A percentile compares a stretch with the other conserved stretches of the same genome.
Evolutionary conservation across 2,888 invertebrate species (phyloP).

Genomic region (Glaucopsyche alexis): DNA sequence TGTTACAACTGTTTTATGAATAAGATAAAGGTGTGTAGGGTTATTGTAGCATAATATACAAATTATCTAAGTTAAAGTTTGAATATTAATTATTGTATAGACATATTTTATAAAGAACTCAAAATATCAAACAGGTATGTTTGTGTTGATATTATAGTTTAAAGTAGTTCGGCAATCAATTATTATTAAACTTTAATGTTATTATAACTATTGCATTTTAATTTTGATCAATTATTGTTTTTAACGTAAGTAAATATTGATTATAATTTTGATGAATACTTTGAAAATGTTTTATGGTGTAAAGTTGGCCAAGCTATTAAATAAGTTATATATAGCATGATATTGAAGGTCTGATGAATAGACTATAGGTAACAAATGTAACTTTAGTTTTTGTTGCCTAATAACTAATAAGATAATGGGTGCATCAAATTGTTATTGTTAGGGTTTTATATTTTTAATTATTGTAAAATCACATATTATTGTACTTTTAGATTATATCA

Average conservation of each 20-base stretch:
- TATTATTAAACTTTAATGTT: neutral
- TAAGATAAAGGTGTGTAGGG: neutral
- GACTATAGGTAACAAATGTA: neutral
- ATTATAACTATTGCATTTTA: neutral
- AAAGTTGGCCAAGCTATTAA: neutral
- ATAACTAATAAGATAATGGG: neutral
- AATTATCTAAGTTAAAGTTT: neutral
- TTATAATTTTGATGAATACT: neutral
- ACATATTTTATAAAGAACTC: neutral
- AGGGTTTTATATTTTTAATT: slow-evolving; percentile 1
- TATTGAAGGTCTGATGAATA: neutral
- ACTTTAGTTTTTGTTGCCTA: neutral
- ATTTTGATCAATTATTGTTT: neutral
- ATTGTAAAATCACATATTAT: neutral
- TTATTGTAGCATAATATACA: neutral
- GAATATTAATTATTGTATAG: neutral
- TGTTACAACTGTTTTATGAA: neutral
- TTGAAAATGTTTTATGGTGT: neutral
- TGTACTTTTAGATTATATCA: too few species aligned
- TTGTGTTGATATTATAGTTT: slow-evolving; percentile 1
- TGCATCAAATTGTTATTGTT: neutral
- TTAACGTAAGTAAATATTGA: neutral
- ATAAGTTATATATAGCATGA: neutral
- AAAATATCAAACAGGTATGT: neutral
- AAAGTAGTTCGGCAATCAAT: neutral